These are phyloP conservation scores for Anableps anableps DNA, from an alignment of 2,797 vertebrate species.

Conservation along the genomic window DNA sequence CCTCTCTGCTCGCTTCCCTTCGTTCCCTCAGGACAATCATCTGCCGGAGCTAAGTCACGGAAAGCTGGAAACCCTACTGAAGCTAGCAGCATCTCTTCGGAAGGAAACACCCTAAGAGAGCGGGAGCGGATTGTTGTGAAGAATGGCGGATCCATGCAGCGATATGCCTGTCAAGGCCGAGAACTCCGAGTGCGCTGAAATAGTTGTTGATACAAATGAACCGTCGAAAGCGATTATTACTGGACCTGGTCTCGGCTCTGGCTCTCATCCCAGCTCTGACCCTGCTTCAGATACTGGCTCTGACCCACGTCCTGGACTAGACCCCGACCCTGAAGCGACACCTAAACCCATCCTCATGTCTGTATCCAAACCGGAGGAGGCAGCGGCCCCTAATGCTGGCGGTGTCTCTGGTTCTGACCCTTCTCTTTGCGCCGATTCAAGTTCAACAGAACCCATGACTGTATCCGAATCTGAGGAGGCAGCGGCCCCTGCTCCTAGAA, in stretches of 20 bases:
- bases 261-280: background rate
- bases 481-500: background rate
- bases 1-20: conserved; percentile 21
- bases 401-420: background rate
- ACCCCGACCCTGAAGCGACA: background rate
- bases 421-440: background rate
- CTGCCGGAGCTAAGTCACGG: conserved; percentile 21
- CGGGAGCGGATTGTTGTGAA: conserved; percentile 62
- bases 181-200: conserved; percentile 56
- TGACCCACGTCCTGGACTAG: background rate
- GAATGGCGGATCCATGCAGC: conserved; percentile 84
- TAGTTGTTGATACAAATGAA: background rate
- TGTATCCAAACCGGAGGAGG: background rate
- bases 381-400: background rate
- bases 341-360: background rate
- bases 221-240: background rate
- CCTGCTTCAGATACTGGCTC: background rate
- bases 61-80: conserved; percentile 26
- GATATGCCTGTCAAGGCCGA: conserved; percentile 74
- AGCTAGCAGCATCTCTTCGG: conserved; percentile 38
- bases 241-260: background rate
- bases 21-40: conserved; percentile 27
- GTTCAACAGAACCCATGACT: conserved; percentile 1
- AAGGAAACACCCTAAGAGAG: conserved; percentile 37
- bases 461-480: background rate